A percentile compares a stretch with the other conserved stretches of the same genome.
Conservation (phyloP, 1,140 invertebrate species). For the Aphaenogaster ashmeadi region DNA sequence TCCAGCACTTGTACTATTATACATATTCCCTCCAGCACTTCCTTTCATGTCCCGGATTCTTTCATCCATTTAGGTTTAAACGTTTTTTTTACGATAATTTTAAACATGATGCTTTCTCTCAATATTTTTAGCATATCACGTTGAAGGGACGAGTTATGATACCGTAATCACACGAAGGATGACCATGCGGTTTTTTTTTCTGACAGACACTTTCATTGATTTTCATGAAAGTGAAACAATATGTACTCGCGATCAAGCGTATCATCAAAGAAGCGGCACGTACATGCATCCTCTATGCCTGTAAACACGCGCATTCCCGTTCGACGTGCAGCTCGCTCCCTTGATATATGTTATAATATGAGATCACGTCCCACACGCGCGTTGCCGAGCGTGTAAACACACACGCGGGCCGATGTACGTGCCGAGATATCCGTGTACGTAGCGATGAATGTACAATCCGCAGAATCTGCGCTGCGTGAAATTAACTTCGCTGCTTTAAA, state of each 20-base stretch:
- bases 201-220: conserved; percentile 53
- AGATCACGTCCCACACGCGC: conserved; percentile 14
- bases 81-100: neutral
- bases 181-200: conserved; percentile 17
- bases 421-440: conserved; percentile 23
- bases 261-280: conserved; percentile 70
- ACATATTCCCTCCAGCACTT: neutral
- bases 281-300: neutral
- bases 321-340: conserved; percentile 18
- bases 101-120: neutral
- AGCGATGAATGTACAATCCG: conserved; percentile 71
- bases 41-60: neutral
- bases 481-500: conserved; percentile 76
- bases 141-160: neutral
- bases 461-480: conserved; percentile 74
- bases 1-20: neutral
- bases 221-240: conserved; percentile 69
- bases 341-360: conserved; percentile 63
- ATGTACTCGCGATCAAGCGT: conserved; percentile 70
- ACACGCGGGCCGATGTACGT: conserved; percentile 2
- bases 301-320: conserved; percentile 44
- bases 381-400: conserved; percentile 13
- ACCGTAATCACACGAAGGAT: conserved; percentile 18
- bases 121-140: conserved; percentile 5
- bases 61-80: neutral